A percentile compares a stretch with the other conserved stretches of the same genome.
These are phyloP conservation scores for Neotoma lepida DNA, from an alignment of 2,113 vertebrate species.

Conservation along the genomic window DNA sequence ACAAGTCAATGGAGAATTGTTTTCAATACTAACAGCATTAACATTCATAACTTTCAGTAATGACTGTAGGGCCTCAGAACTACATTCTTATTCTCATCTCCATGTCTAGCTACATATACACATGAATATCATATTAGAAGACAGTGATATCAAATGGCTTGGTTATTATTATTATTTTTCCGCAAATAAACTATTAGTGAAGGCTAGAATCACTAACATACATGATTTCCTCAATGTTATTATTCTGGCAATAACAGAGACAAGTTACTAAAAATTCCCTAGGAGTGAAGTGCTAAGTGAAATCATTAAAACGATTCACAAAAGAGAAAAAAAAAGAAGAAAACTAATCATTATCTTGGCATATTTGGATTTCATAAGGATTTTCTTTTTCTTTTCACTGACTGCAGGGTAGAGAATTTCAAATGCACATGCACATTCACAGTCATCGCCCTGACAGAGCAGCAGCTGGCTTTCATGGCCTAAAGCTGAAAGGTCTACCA, in stretches of 20 bases:
- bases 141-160: not conserved
- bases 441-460: not conserved
- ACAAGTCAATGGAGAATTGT: not conserved
- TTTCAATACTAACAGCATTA: not conserved
- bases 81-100: not conserved
- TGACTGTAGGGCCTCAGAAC: not conserved
- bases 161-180: not conserved
- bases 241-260: not conserved
- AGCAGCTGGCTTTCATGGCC: not conserved
- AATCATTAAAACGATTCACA: not conserved
- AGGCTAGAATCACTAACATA: not conserved
- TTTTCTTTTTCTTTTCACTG: not conserved
- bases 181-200: not conserved
- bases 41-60: not conserved
- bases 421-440: not conserved
- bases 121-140: not conserved
- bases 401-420: not conserved
- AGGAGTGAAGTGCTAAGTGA: not conserved
- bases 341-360: not conserved
- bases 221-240: not conserved
- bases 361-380: not conserved
- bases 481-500: conserved; percentile 8
- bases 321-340: not conserved
- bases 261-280: not conserved
- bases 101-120: not conserved